These are phyloP conservation scores for Coremacera marginata DNA, from an alignment of 2,888 invertebrate genomes.

Conservation along the genomic window DNA sequence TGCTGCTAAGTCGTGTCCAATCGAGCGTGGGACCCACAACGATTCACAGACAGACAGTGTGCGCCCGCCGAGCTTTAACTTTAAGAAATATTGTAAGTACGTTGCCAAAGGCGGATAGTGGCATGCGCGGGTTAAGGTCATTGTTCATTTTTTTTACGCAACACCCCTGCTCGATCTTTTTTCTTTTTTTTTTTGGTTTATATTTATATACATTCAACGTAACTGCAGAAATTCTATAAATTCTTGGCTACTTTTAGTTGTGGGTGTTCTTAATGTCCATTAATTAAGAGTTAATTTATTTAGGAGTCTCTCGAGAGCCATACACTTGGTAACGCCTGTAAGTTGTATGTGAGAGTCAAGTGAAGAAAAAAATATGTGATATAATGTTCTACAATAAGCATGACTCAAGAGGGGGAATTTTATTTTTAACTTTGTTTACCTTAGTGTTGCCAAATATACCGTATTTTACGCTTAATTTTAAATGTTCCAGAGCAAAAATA, in stretches of 20 bases:
- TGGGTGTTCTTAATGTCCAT: slow-evolving; percentile 30
- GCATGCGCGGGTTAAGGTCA: background rate
- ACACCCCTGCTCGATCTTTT: too few relatives aligned
- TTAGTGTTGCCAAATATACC: too few relatives aligned
- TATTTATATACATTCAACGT: background rate
- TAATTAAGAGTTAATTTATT: slow-evolving; percentile 35
- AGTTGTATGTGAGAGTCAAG: background rate
- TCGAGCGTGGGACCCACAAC: background rate
- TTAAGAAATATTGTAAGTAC: too few relatives aligned
- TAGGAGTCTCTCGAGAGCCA: slow-evolving; percentile 29
- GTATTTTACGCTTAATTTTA: too few relatives aligned
- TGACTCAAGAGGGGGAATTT: too few relatives aligned
- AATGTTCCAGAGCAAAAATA: too few relatives aligned
- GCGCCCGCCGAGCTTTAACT: background rate
- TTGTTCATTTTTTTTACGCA: background rate
- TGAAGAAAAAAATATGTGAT: too few relatives aligned
- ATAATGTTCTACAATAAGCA: background rate
- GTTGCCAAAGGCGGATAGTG: too few relatives aligned
- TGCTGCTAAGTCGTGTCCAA: too few relatives aligned
- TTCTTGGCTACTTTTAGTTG: slow-evolving; percentile 1
- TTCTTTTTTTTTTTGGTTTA: background rate
- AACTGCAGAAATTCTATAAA: slow-evolving; percentile 21
- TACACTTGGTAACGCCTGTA: slow-evolving; percentile 8
- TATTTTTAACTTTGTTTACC: too few relatives aligned
- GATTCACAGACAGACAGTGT: background rate